phyloP scores from a whole-genome alignment of 2,888 invertebrate genomes.

The Scaptomyza polygonia region DNA sequence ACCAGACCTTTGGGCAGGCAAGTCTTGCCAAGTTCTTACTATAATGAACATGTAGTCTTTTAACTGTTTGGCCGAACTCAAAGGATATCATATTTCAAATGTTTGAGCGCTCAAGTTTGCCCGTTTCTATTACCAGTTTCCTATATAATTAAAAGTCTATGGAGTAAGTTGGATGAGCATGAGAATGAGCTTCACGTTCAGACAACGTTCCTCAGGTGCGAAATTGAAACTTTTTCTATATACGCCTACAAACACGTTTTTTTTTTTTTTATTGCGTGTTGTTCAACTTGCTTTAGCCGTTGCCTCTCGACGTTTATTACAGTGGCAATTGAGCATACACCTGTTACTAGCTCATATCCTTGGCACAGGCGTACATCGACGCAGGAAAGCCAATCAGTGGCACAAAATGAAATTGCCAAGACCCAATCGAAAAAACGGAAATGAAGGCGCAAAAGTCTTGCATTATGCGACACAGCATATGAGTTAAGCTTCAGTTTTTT shows the following conservation, averaged over 20 bases:
- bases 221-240: constrained; percentile 34
- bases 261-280: constrained; percentile 9
- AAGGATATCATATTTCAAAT: constrained; percentile 60
- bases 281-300: constrained; percentile 17
- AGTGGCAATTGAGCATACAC: constrained; percentile 50
- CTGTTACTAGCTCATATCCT: constrained; percentile 53
- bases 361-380: constrained; percentile 1
- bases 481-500: neutral
- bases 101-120: constrained; percentile 29
- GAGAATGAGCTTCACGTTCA: constrained; percentile 6
- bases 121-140: constrained; percentile 74
- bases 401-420: constrained; percentile 53
- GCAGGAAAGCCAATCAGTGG: constrained; percentile 52
- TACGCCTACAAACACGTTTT: constrained; percentile 40
- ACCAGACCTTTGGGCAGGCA: neutral
- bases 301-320: constrained; percentile 40
- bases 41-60: constrained; percentile 1
- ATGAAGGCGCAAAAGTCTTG: constrained; percentile 39
- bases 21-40: neutral
- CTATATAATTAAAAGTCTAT: constrained; percentile 70
- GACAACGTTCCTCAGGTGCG: constrained; percentile 21
- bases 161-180: constrained; percentile 25
- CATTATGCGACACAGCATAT: neutral
- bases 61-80: constrained; percentile 10
- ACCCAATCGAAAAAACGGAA: constrained; percentile 63